Evolutionary conservation across 2,888 invertebrate species (phyloP), one percentile per base, ranked within the genome.

Genomic region (Mycalesis mineus): DNA sequence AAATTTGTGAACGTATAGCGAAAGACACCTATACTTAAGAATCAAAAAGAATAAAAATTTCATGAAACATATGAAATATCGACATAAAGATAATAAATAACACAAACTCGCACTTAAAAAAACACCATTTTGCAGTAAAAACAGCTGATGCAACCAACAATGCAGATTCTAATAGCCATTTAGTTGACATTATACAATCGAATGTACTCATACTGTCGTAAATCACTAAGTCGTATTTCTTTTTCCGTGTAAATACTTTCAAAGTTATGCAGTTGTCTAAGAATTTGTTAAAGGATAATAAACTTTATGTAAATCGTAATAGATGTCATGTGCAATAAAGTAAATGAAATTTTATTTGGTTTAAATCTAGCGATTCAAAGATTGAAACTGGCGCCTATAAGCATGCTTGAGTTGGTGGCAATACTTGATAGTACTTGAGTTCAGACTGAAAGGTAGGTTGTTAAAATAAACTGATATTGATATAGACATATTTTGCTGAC

Each of bases 391-490:
- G 85, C 85, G 85, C 85, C 85, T 73, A 62, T 60, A 74, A 84
- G 84, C 66, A 84, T 78, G 75, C 84, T 85, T 72, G 69, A 81
- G 72, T 67, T 69, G 66, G 70, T 73, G 65, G 72, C 73, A 72
- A 75, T 78, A 74, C 72, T 77, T 57, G 63, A 70, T 62, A 42
- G 63, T 64, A 65, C 71, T 68, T 60, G 56, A 62, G 57, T 42
- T 51, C 58, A 60, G 64, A 63, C 67, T 67, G 64, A 67, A 68
- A 65, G 55, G 61, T 56, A 44, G 54, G 54, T 55, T 53, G 57
- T 57, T 59, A 55, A 59, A 59, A 59, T 57, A 55, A 51, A 61
- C 55, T 59, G 61, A 42, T 58, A 58, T 58, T 58, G 53, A 58
- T 58, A 58, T 54, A 50, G 53, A 14, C 54, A 39, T 55, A 50